Base-by-base conservation (phyloP, 1,140 invertebrate species). In the Bombus cullumanus region DNA sequence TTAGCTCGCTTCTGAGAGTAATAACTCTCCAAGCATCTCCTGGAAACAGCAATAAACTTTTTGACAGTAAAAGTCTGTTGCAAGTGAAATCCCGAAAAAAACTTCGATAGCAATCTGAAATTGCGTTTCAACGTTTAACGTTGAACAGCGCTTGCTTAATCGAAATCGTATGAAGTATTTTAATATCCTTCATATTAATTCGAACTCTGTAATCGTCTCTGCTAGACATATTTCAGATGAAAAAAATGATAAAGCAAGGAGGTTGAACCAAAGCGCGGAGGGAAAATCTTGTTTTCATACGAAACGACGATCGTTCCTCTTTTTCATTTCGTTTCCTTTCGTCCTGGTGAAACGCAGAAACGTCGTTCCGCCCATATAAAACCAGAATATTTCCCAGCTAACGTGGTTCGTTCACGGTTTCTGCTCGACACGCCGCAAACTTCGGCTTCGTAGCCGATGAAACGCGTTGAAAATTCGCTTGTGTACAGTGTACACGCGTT, bases 361-460 rank as follows among this genome's bases (percentile, higher is more conserved):
- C 71, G 22, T 31, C 57, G 71, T 15, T 71, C 5, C 69, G 69
- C 59, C 69, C 78, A 80, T 43, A 59, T 78, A 78, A 77, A 73
- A 39, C 43, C 39, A 43, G 79, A 83, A 88, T 88, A 88, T 88
- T 88, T 78, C 41, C 59, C 59, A 59, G 25, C 64, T 57, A 76
- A 81, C 85, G 66, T 83, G 68, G 75, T 76, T 87, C 85, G 78
- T 83, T 88, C 80, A 41, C 71, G 31, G 85, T 68, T 59, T 43
- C 68, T 59, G 18, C 62, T 62, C 53, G 77, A 68, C 74, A 53
- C 59, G n/a, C 43, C 43, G 31, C 57, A 39, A 82, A 82, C 79
- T 88, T 72, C 66, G 72, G 10, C 75, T 64, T 71, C 71, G 62
- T 62, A 10, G 69, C 22, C 18, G 66, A 66, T 47, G 75, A 68